Conservation (phyloP, 2,888 invertebrate species). For the Lysandra coridon region DNA sequence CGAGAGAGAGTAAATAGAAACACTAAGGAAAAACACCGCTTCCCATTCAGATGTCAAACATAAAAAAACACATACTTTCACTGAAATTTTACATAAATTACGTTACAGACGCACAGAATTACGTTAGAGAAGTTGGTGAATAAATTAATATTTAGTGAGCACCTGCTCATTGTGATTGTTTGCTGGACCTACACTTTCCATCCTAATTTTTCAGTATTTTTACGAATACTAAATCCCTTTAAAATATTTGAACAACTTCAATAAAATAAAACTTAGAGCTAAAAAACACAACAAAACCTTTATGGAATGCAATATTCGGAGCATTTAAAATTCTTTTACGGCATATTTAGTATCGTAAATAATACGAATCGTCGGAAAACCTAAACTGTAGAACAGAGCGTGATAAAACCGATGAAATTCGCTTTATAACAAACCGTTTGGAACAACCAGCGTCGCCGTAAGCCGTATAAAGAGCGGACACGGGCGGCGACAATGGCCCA, state of each 20-base stretch:
- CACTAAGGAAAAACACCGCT: constrained; percentile 4
- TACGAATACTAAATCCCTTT: background rate
- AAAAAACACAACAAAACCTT: background rate
- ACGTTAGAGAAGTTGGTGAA: constrained; percentile 13
- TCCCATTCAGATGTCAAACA: constrained; percentile 27
- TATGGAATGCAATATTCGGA: background rate
- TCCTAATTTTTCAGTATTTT: background rate
- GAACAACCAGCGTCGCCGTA: constrained; percentile 7
- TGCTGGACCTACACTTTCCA: background rate
- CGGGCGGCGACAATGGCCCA: constrained; percentile 6
- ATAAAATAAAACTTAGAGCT: background rate
- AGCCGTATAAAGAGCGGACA: constrained; percentile 3
- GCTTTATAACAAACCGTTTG: background rate
- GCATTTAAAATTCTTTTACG: background rate
- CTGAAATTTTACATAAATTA: constrained; percentile 20
- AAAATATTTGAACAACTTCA: background rate
- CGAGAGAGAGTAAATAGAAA: background rate
- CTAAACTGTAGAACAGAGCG: background rate
- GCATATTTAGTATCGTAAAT: background rate
- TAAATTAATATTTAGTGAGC: constrained; percentile 1
- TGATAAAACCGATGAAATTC: background rate
- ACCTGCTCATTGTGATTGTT: background rate
- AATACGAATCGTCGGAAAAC: background rate
- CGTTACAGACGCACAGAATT: constrained; percentile 8
- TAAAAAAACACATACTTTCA: constrained; percentile 8